These are phyloP conservation scores for Reticulitermes lucifugus DNA, from an alignment of 2,888 invertebrate genomes.

Conservation along the genomic window DNA sequence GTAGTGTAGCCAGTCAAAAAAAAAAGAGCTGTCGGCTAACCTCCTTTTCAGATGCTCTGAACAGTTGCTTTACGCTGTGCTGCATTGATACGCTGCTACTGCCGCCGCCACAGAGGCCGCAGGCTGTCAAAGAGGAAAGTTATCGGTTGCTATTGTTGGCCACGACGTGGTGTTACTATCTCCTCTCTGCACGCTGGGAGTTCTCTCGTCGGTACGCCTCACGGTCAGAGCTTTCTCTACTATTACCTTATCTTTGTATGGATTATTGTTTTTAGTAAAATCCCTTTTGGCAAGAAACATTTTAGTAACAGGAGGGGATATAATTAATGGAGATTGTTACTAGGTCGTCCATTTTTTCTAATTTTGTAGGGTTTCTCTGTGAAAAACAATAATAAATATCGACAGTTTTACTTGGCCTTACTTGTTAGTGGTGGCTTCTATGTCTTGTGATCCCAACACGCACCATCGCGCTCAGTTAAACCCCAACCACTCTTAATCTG, in stretches of 20 bases:
- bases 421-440: slow-evolving; percentile 28
- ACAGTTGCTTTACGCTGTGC: not conserved
- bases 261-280: not conserved
- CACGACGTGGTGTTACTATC: slow-evolving; percentile 29
- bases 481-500: slow-evolving; percentile 28
- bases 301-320: not conserved
- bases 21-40: not conserved
- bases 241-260: not conserved
- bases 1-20: not conserved
- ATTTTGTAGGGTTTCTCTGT: not conserved
- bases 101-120: not conserved
- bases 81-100: not conserved
- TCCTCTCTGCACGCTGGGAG: not conserved
- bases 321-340: not conserved
- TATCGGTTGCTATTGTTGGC: slow-evolving; percentile 30
- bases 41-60: not conserved
- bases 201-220: not conserved
- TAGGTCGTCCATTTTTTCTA: not conserved
- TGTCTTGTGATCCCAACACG: slow-evolving; percentile 18
- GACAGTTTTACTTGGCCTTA: not conserved
- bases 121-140: slow-evolving; percentile 15
- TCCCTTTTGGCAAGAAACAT: not conserved
- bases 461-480: slow-evolving; percentile 25
- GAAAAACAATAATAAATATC: slow-evolving; percentile 13
- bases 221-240: not conserved